Conservation (phyloP, 1,140 invertebrate species). For the Ridgeia piscesae region DNA sequence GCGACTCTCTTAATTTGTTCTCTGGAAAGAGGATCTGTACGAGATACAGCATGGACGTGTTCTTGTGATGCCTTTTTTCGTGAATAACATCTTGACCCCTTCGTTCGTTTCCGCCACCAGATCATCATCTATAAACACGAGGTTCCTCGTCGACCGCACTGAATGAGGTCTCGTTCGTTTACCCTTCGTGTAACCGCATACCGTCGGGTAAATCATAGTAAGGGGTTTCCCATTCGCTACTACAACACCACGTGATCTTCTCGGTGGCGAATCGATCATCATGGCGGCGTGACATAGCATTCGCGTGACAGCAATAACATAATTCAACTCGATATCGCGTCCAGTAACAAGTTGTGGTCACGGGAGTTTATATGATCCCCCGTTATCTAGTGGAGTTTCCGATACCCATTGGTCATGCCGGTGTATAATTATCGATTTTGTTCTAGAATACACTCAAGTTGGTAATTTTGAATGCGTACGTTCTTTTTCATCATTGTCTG, state of each 20-base stretch:
- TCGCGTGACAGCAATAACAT: too few species aligned
- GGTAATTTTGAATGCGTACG: too few species aligned
- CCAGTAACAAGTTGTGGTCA: too few species aligned
- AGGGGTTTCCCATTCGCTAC: background rate
- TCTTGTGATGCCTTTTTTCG: background rate
- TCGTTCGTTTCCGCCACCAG: slow-evolving; percentile 4
- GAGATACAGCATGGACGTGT: background rate
- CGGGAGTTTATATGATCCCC: too few species aligned
- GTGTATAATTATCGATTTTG: too few species aligned
- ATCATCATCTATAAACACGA: slow-evolving; percentile 6
- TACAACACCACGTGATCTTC: background rate
- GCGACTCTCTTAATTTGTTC: background rate
- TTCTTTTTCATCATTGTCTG: too few species aligned
- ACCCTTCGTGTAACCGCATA: background rate
- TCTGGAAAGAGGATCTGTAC: background rate
- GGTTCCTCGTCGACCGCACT: background rate
- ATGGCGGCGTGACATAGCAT: background rate
- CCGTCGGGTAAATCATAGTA: background rate
- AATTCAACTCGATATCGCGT: too few species aligned
- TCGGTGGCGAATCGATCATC: background rate
- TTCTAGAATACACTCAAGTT: too few species aligned
- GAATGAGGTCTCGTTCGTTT: background rate
- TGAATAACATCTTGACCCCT: background rate
- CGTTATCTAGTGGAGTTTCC: too few species aligned
- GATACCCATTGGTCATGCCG: too few species aligned